phyloP scores from a whole-genome alignment of 2,113 vertebrate species.

The Nettapus auritus region DNA sequence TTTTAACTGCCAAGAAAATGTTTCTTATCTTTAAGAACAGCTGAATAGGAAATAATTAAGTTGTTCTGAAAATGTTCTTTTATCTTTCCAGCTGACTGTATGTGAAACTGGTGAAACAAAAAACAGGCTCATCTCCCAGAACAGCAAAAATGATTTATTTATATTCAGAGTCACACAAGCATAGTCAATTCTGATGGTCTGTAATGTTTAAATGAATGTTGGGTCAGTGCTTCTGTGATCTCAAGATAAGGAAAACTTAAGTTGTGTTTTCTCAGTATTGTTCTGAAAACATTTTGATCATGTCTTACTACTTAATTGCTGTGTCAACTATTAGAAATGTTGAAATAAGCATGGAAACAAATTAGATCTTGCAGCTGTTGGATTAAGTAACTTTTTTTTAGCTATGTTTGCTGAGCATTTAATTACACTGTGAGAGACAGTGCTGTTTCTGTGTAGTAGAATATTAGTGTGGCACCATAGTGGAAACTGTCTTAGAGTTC shows the following conservation, averaged over 20 bases:
- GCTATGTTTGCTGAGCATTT: not conserved
- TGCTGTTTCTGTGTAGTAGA: not conserved
- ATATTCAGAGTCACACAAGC: not conserved
- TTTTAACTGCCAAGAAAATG: not conserved
- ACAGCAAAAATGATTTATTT: conserved; percentile 36
- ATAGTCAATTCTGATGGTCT: not conserved
- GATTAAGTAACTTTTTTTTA: not conserved
- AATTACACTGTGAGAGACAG: not conserved
- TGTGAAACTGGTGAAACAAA: conserved; percentile 31
- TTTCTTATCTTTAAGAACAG: not conserved
- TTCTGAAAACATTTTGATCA: not conserved
- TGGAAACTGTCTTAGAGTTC: not conserved
- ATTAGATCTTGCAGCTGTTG: not conserved
- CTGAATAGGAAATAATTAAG: not conserved
- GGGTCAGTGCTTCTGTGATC: not conserved
- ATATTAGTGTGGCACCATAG: not conserved
- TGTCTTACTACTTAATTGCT: not conserved
- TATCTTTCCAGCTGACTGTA: not conserved
- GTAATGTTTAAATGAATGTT: not conserved
- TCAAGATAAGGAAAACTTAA: not conserved
- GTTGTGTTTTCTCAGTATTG: not conserved
- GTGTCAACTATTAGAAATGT: not conserved
- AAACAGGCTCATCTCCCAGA: not conserved
- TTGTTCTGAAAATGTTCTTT: not conserved
- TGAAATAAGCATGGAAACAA: not conserved